Evolutionary conservation across 30 jellyfish, hydroid and myxozoan genomes (phyloP).

Genomic region (Haliclystus octoradiatus): DNA sequence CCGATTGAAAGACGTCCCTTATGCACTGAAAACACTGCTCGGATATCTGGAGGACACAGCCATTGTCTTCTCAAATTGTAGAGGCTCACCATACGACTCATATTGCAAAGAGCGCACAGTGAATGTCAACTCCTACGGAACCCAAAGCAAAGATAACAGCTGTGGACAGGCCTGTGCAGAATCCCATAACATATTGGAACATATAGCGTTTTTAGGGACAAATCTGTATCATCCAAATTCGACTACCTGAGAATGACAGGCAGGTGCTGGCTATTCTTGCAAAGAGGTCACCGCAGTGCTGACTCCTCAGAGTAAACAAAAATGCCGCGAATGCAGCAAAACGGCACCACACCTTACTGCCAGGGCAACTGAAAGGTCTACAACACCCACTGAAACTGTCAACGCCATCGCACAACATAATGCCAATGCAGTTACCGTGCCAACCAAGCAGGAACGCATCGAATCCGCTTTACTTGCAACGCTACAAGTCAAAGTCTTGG

Average conservation of each 20-base stretch:
- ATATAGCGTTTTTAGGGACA: not conserved
- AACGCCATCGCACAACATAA: slow-evolving; percentile 1
- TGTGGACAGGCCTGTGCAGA: slow-evolving; percentile 2
- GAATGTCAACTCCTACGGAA: not conserved
- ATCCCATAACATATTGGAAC: not conserved
- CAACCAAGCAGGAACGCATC: not conserved
- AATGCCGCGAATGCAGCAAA: not conserved
- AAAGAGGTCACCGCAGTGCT: not conserved
- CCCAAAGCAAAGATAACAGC: not conserved
- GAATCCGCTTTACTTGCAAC: slow-evolving; percentile 1
- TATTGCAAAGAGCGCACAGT: not conserved
- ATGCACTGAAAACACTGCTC: not conserved
- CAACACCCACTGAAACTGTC: slow-evolving; percentile 1
- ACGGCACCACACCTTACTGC: slow-evolving; percentile 1
- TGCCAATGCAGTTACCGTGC: slow-evolving; percentile 1
- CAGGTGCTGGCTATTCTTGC: not conserved
- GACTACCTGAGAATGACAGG: not conserved
- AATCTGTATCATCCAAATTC: not conserved
- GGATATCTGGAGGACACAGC: slow-evolving; percentile 2
- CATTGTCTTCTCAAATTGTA: not conserved
- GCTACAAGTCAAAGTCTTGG: slow-evolving; percentile 2
- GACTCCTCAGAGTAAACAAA: not conserved
- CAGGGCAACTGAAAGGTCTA: slow-evolving; percentile 1
- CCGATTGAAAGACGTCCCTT: not conserved
- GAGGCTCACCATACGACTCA: not conserved